A percentile compares a stretch with the other conserved stretches of the same genome.
phyloP scores from a whole-genome alignment of 2,888 invertebrate species.

The Podabrus alpinus region DNA sequence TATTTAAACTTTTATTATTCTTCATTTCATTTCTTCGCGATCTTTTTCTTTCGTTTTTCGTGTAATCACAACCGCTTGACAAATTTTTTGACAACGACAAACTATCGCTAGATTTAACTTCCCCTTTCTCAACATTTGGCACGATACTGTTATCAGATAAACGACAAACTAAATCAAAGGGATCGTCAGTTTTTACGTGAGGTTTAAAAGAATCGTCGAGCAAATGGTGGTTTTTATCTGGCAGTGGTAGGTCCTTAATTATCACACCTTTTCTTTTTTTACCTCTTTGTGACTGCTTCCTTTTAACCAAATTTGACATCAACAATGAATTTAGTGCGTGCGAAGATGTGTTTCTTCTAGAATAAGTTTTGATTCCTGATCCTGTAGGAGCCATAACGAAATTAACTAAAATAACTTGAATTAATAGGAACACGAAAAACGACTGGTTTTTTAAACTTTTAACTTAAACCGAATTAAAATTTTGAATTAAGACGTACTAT shows the following conservation, averaged over 20 bases:
- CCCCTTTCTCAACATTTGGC: neutral
- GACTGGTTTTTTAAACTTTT: neutral
- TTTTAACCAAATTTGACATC: constrained; percentile 34
- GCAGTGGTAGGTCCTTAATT: constrained; percentile 32
- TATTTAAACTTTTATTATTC: neutral
- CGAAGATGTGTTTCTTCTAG: constrained; percentile 21
- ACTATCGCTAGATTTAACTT: no score
- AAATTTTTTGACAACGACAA: neutral
- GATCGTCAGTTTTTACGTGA: constrained; percentile 33
- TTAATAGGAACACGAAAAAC: neutral
- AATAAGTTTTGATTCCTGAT: constrained; percentile 21
- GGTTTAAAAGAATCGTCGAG: constrained; percentile 35
- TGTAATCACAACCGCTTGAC: neutral
- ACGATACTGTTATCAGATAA: constrained; percentile 17
- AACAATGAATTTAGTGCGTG: constrained; percentile 33
- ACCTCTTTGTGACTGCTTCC: constrained; percentile 19
- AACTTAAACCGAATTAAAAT: neutral
- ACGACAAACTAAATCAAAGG: constrained; percentile 41
- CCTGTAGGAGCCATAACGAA: constrained; percentile 1
- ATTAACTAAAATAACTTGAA: neutral
- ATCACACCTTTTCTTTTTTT: constrained; percentile 20
- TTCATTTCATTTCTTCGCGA: neutral
- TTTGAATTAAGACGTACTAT: neutral
- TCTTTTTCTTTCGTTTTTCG: neutral
- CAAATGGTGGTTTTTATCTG: constrained; percentile 27